Evolutionary conservation across 1,140 invertebrate species (phyloP), one percentile per base, ranked within the genome.

Genomic region (Chironomus tepperi): DNA sequence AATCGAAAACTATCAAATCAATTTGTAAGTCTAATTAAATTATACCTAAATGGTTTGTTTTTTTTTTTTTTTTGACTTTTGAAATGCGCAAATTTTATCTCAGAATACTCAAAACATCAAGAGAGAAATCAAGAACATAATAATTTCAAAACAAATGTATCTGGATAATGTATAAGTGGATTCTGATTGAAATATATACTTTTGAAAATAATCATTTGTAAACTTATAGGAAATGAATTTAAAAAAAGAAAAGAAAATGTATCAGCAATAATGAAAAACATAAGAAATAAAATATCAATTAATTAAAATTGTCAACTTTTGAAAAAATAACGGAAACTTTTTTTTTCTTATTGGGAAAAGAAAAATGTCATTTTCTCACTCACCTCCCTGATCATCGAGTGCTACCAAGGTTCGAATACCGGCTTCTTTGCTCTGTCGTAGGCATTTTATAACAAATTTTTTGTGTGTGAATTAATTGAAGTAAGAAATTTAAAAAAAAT

Each of bases 311-410:
- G 5, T 34, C 24, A 34, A 34, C 24, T 34, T 34, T 34, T 34
- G 24, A 34, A 34, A 34, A 1, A 34, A 34, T 34, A 34, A 57
- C 73, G 75, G 75, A 75, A 76, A 76, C 5, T 57, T n/a, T 57
- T 57, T n/a, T 57, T 76, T 75, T 79, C 34, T 75, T 74, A 75
- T 78, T 83, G 24, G 24, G 24, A 34, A 2, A 34, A 34, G 24
- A 34, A 34, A 34, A 34, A 34, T 34, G 24, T 34, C 24, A 34
- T 34, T 34, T 34, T 84, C 85, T 84, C 85, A 94, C 92, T 95
- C 91, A 98, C 96, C 96, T 94, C 95, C 96, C 91, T 98, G 96
- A 90, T 97, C 95, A 87, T 98, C 96, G 87, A 98, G 91, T 88
- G 96, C 96, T 86, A 98, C 95, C 89, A 98, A 90, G 88, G 95